Evolutionary conservation across 2,797 vertebrate species (phyloP), one percentile per base, ranked within the genome.

Genomic region (Ctenopoma multispine): DNA sequence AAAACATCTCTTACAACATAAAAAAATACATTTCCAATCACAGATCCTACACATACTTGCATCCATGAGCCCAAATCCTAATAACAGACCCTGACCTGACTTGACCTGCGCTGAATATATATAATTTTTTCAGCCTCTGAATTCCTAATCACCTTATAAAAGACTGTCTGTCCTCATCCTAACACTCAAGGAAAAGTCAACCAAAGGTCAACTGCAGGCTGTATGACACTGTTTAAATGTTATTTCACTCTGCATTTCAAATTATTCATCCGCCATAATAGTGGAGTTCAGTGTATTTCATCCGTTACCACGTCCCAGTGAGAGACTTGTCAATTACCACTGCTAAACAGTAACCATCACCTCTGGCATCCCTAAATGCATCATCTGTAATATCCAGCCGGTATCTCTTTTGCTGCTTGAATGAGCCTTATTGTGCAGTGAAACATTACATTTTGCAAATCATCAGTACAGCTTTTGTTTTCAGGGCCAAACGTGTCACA

Each of bases 201-300:
- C 84, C 89, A 89, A 89, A 90, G 86, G 56, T 80, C 68, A 64
- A 50, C 54, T 74, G 55, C 48, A 50, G 51, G 55, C 59, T 68
- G 58, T 51, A 34, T 1, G 24, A 48, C 66, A 20, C 72, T 4
- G 36, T 1, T 7, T 3, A 9, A 17, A 54, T 41, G 18, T 47
- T 38, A 49, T 27, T 53, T 44, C 15, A 57, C 57, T 29, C 34
- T 63, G 51, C 18, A 4, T 68, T 55, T 24, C 13, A 36, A 27
- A 12, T 17, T 1, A 1, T 4, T 21, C 1, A 15, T 60, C 23
- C 38, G 20, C 64, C 13, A 27, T 27, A 12, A 27, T 29, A 21
- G 18, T 63, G 18, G 63, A 17, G 20, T 13, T 8, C 2, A 27
- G 13, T 27, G 27, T 55, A 4, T 53, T 47, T 43, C 17, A 49